Base-by-base conservation (phyloP, 2,888 invertebrate species). In the Caenorhabditis parvicauda region DNA sequence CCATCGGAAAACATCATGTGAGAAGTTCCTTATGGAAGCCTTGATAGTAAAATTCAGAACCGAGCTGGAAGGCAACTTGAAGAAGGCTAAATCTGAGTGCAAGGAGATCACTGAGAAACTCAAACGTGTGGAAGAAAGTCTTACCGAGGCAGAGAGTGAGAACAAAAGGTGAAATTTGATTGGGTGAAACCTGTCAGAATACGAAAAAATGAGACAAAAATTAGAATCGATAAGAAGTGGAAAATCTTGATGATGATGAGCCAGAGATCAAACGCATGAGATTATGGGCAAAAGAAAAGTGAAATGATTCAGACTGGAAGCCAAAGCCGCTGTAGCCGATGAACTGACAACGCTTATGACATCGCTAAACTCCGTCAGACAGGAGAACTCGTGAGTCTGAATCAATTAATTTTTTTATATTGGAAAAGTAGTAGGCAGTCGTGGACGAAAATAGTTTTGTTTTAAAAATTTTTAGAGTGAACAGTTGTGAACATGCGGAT, bases 341-440 rank as follows among this genome's bases (percentile, higher is more conserved):
- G 76, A 76, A 54, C 59, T 76, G 22, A 63, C 59, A 19, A 76
- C 75, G 17, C 54, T 76, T 38, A 68, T 72, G 46, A 59, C 48
- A 14, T 75, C 75, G 3, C 52, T 75, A 14, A 63, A 64, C 41
- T 68, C 67, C 3, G 59, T 67, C 0, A 57, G 70, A 41, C 53
- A 53, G 12, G 70, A 72, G 37, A 63, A 68, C 29, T 54, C 44
- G 60, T 67, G 37, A 25, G 54, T 38, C n/a, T n/a, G n/a, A n/a
- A n/a, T n/a, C n/a, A n/a, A n/a, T n/a, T 42, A 3, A 6, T 12
- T 46, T 47, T 12, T 32, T 32, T n/a, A 32, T 32, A 32, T n/a
- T n/a, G n/a, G n/a, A n/a, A n/a, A n/a, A n/a, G n/a, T n/a, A n/a
- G n/a, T n/a, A n/a, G n/a, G n/a, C n/a, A n/a, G n/a, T n/a, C n/a